phyloP scores from a whole-genome alignment of 2,888 invertebrate species.

The Pyrrhopygopsis socrates region DNA sequence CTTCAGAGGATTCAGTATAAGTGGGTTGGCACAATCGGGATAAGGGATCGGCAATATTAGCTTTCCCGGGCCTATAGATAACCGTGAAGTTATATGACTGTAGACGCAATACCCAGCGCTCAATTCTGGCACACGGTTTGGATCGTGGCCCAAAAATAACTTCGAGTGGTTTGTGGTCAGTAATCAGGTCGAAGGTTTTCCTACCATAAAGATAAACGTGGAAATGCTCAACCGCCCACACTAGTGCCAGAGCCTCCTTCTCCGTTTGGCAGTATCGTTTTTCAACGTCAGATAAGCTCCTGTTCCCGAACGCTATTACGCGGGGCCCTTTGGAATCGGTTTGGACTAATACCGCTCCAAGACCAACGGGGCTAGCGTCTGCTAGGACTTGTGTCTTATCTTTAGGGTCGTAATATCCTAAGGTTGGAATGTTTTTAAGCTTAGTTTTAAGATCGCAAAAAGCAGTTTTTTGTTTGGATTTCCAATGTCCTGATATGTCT shows the following conservation, averaged over 20 bases:
- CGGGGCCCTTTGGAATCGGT: slow-evolving; percentile 7
- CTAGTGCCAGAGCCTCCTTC: slow-evolving; percentile 29
- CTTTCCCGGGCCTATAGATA: slow-evolving; percentile 80
- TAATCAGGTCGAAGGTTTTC: slow-evolving; percentile 86
- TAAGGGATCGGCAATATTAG: slow-evolving; percentile 84
- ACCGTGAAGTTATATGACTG: slow-evolving; percentile 62
- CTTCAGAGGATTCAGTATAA: neutral
- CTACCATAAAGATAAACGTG: slow-evolving; percentile 81
- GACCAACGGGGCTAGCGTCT: neutral
- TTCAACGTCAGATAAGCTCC: slow-evolving; percentile 2
- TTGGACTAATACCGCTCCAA: slow-evolving; percentile 9
- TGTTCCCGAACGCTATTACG: slow-evolving; percentile 17
- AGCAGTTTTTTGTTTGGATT: neutral
- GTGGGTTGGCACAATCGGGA: neutral
- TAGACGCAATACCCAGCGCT: slow-evolving; percentile 81
- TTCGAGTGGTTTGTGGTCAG: slow-evolving; percentile 89
- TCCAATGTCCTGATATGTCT: neutral
- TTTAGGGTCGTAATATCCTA: slow-evolving; percentile 3
- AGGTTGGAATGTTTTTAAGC: neutral
- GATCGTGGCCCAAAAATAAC: slow-evolving; percentile 86
- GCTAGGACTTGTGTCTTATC: neutral
- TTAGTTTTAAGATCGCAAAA: neutral
- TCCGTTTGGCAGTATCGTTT: slow-evolving; percentile 21
- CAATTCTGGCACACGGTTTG: slow-evolving; percentile 87
- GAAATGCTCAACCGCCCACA: slow-evolving; percentile 27